Conservation (phyloP, 2,888 invertebrate genomes). For the Choreutis nemorana region DNA sequence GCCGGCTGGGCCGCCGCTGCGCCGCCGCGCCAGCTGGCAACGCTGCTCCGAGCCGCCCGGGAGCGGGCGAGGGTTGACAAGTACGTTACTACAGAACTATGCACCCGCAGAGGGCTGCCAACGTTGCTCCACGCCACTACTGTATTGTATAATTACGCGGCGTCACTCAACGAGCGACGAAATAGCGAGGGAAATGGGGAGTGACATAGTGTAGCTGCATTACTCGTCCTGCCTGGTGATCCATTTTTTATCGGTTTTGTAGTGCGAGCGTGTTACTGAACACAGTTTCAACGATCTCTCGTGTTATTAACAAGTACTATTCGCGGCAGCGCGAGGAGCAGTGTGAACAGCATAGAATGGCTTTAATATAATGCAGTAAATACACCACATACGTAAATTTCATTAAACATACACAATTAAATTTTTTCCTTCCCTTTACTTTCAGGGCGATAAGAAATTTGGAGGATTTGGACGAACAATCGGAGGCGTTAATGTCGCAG, state of each 20-base stretch:
- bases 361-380: not conserved
- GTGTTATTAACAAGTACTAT: too few relatives aligned
- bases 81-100: too few relatives aligned
- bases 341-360: not conserved
- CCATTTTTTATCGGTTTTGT: too few relatives aligned
- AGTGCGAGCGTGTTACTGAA: too few relatives aligned
- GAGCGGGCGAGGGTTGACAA: not conserved
- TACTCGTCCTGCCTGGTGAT: too few relatives aligned
- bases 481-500: conserved; percentile 66
- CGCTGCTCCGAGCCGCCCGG: conserved; percentile 7
- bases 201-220: too few relatives aligned
- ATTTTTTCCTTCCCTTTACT: conserved; percentile 8
- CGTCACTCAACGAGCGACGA: too few relatives aligned
- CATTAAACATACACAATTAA: not conserved
- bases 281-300: too few relatives aligned
- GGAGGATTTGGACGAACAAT: conserved; percentile 68
- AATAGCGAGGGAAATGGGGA: too few relatives aligned
- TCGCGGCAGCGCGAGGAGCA: too few relatives aligned
- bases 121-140: conserved; percentile 42
- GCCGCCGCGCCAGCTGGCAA: conserved; percentile 48
- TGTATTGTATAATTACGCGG: too few relatives aligned
- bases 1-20: conserved; percentile 26
- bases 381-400: not conserved
- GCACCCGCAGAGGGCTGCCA: conserved; percentile 25
- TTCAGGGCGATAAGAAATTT: conserved; percentile 49